A percentile compares a stretch with the other conserved stretches of the same genome.
phyloP scores from a whole-genome alignment of 2,797 vertebrate species.

The Danio albolineatus region DNA sequence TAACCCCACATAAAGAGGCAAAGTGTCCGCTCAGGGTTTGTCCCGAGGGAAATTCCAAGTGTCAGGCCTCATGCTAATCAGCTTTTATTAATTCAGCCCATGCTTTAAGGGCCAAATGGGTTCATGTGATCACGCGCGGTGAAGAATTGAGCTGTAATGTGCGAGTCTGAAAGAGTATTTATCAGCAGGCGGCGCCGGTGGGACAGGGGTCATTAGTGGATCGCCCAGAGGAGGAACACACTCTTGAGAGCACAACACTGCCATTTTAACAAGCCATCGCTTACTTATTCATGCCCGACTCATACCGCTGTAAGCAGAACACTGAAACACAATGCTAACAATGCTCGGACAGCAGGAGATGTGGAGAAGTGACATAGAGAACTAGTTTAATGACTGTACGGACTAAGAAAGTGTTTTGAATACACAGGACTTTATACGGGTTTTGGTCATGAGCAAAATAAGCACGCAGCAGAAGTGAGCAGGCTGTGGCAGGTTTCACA shows the following conservation, averaged over 20 bases:
- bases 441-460: neutral
- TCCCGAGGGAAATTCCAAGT: constrained; percentile 45
- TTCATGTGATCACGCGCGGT: constrained; percentile 30
- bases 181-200: constrained; percentile 29
- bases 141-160: constrained; percentile 27
- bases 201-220: constrained; percentile 51
- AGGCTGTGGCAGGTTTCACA: neutral
- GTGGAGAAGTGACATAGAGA: neutral
- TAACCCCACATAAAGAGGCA: constrained; percentile 36
- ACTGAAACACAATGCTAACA: constrained; percentile 1
- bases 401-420: neutral
- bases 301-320: neutral
- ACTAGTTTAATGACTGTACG: constrained; percentile 2
- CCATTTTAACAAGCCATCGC: constrained; percentile 39
- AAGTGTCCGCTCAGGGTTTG: constrained; percentile 21
- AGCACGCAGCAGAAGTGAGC: neutral
- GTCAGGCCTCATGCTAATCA: constrained; percentile 58
- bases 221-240: constrained; percentile 30
- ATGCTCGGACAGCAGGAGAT: neutral
- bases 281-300: constrained; percentile 39
- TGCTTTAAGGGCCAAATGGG: constrained; percentile 44
- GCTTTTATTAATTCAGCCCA: constrained; percentile 57
- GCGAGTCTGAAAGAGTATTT: constrained; percentile 23
- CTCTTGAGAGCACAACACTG: constrained; percentile 17
- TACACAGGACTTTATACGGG: neutral